Conservation (phyloP, 2,888 invertebrate genomes). For the Raillietiella orientalis region DNA sequence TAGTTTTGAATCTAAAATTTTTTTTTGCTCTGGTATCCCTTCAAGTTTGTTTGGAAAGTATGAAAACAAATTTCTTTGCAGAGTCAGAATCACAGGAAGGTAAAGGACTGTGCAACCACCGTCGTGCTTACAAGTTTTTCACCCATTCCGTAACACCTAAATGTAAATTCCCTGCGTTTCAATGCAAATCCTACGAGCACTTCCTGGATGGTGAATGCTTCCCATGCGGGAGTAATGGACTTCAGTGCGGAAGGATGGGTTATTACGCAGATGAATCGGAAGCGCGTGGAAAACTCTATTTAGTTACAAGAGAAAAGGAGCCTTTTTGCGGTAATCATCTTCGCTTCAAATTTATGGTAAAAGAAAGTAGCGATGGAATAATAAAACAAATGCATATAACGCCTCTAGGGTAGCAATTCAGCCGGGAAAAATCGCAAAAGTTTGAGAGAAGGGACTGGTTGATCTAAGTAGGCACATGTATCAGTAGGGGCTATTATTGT, state of each 20-base stretch:
- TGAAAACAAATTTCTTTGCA: too few relatives aligned
- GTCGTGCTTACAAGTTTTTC: conserved; percentile 72
- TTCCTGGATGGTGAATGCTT: conserved; percentile 45
- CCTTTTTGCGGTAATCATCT: conserved; percentile 45
- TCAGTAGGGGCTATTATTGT: too few relatives aligned
- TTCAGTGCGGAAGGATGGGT: conserved; percentile 60
- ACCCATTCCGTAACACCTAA: conserved; percentile 70
- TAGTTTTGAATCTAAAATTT: too few relatives aligned
- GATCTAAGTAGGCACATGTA: too few relatives aligned
- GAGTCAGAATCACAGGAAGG: conserved; percentile 7
- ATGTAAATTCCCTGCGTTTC: conserved; percentile 69
- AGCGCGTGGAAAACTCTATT: conserved; percentile 43
- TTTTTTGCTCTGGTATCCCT: too few relatives aligned
- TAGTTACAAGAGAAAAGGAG: conserved; percentile 60
- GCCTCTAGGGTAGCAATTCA: too few relatives aligned
- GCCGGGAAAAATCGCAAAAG: too few relatives aligned
- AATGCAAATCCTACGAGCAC: conserved; percentile 50
- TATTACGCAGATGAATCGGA: conserved; percentile 58
- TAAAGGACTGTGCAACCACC: conserved; percentile 63
- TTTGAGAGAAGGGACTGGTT: too few relatives aligned
- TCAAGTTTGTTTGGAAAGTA: too few relatives aligned
- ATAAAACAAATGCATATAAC: too few relatives aligned
- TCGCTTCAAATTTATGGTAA: conserved; percentile 1
- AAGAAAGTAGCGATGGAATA: background rate
- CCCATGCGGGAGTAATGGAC: conserved; percentile 21